Evolutionary conservation across 2,113 vertebrate species (phyloP).

Genomic region (Hepsetus odoe): DNA sequence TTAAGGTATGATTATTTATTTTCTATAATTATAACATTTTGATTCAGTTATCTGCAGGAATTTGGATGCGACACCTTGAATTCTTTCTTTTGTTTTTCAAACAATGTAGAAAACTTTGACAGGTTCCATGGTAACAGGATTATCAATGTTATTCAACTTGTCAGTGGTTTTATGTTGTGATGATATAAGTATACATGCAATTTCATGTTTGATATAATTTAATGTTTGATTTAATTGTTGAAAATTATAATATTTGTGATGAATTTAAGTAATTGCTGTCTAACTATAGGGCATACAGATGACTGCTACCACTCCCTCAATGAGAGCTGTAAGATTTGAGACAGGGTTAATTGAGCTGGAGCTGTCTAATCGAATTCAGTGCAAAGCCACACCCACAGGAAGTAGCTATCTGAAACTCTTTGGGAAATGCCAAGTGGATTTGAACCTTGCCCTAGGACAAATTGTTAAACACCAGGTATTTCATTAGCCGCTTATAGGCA

Average conservation of each 20-base stretch:
- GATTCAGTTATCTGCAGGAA: no score
- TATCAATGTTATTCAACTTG: no score
- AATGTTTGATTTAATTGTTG: no score
- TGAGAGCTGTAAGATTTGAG: conserved; percentile 96
- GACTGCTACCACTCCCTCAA: conserved; percentile 96
- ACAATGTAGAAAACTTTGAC: no score
- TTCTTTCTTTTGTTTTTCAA: no score
- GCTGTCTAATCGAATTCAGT: conserved; percentile 95
- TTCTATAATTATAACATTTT: not conserved
- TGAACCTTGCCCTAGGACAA: conserved; percentile 94
- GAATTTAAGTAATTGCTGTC: not conserved
- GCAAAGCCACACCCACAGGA: conserved; percentile 90
- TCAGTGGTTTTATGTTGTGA: no score
- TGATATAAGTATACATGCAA: no score
- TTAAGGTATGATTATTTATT: conserved; percentile 82
- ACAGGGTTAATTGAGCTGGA: conserved; percentile 96
- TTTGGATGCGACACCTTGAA: no score
- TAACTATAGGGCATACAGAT: conserved; percentile 90
- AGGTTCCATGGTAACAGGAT: no score
- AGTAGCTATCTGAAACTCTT: conserved; percentile 98
- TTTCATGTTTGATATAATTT: no score
- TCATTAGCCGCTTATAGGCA: not conserved
- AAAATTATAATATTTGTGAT: not conserved
- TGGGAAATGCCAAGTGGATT: conserved; percentile 97
- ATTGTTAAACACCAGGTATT: conserved; percentile 97